phyloP scores from a whole-genome alignment of 2,113 vertebrate genomes.

The Mirounga angustirostris region DNA sequence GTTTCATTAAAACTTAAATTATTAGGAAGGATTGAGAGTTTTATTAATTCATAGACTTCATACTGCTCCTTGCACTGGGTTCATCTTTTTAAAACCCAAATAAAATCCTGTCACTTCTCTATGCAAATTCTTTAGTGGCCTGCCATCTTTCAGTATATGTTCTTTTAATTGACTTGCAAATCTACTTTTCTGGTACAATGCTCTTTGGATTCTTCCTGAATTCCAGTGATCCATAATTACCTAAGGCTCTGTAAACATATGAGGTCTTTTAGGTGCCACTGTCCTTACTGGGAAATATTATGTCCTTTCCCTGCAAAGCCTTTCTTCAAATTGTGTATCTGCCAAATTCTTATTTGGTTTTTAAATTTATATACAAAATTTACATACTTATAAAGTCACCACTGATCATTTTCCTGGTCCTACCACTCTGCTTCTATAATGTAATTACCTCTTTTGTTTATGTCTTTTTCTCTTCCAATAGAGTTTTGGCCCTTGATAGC shows the following conservation, averaged over 20 bases:
- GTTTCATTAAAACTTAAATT: neutral
- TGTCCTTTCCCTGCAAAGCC: neutral
- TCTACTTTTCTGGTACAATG: neutral
- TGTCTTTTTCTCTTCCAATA: neutral
- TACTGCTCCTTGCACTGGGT: neutral
- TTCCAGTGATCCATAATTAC: neutral
- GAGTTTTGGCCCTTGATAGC: neutral
- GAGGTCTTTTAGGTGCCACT: neutral
- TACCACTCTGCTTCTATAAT: neutral
- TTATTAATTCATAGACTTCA: neutral
- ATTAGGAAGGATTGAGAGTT: neutral
- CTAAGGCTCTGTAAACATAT: neutral
- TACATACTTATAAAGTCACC: neutral
- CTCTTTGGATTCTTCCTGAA: neutral
- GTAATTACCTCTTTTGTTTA: neutral
- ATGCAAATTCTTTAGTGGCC: neutral
- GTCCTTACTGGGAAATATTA: neutral
- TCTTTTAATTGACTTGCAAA: neutral
- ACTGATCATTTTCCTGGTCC: neutral
- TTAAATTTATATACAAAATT: neutral
- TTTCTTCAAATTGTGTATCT: neutral
- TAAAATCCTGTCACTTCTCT: neutral
- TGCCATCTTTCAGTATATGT: neutral
- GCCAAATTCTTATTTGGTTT: conserved; percentile 23
- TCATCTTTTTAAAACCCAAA: neutral